phyloP scores from a whole-genome alignment of 2,113 vertebrate species.

The Lepidothrix coronata region DNA sequence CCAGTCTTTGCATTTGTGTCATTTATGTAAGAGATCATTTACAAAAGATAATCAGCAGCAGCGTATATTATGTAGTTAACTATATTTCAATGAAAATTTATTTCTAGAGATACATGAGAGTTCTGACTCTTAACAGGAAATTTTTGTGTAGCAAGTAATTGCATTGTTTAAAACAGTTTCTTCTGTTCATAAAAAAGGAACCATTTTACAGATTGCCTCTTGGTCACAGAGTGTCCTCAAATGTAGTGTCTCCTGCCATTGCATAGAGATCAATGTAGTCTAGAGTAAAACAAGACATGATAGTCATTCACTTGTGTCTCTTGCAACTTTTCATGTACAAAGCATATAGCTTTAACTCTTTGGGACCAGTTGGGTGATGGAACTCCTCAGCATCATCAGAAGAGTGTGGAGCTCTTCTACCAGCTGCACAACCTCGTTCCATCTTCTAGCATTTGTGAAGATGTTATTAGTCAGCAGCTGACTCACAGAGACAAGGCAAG shows the following conservation, averaged over 20 bases:
- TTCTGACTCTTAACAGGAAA: background rate
- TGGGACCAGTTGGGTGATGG: conserved; percentile 92
- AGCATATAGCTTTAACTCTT: conserved; percentile 91
- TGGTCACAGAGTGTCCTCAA: background rate
- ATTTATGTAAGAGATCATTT: background rate
- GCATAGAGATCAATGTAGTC: background rate
- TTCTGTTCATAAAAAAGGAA: background rate
- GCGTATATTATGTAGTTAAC: background rate
- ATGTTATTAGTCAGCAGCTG: conserved; percentile 96
- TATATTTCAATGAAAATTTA: background rate
- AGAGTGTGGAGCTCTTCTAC: conserved; percentile 96
- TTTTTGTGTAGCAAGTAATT: background rate
- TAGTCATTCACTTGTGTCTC: background rate
- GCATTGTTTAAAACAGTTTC: background rate
- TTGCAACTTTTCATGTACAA: conserved; percentile 22
- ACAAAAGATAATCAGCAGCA: background rate
- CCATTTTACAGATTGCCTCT: background rate
- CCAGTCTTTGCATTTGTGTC: background rate
- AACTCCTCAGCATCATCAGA: conserved; percentile 95
- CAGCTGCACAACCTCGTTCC: conserved; percentile 97
- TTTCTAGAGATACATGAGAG: background rate
- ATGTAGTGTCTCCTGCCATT: background rate
- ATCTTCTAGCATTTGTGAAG: conserved; percentile 95
- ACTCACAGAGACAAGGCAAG: conserved; percentile 95
- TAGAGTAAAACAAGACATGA: background rate